Evolutionary conservation across 1,140 invertebrate genomes (phyloP).

Genomic region (Bombus breviceps): DNA sequence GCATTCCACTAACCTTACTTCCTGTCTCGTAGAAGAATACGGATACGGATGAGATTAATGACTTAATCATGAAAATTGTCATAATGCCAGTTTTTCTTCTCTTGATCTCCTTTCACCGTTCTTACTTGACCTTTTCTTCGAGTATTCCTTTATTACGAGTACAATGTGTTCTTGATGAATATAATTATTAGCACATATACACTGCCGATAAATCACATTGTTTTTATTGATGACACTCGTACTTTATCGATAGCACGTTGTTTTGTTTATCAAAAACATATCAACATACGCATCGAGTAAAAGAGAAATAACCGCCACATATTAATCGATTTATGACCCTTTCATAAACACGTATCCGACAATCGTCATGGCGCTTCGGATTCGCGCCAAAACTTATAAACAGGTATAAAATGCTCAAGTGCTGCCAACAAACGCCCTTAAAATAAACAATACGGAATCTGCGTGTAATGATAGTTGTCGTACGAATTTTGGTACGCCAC

Average conservation of each 20-base stretch:
- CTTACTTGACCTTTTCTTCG: not conserved
- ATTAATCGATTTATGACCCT: conserved; percentile 26
- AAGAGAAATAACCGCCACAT: not conserved
- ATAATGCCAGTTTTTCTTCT: not conserved
- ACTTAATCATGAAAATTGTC: not conserved
- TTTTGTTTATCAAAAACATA: not conserved
- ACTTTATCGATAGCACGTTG: not conserved
- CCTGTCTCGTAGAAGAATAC: not conserved
- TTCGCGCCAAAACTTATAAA: conserved; percentile 50
- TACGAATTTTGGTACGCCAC: conserved; percentile 12
- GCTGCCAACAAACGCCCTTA: conserved; percentile 31
- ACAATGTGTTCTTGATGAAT: not conserved
- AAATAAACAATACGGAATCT: conserved; percentile 26
- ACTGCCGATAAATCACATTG: not conserved
- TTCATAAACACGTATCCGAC: not conserved
- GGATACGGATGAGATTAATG: not conserved
- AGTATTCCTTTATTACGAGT: conserved; percentile 9
- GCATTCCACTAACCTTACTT: conserved; percentile 11
- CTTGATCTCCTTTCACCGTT: not conserved
- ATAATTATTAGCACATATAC: not conserved
- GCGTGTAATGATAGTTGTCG: conserved; percentile 26
- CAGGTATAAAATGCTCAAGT: conserved; percentile 8
- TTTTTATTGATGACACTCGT: not conserved
- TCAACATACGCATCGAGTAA: not conserved
- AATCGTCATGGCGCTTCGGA: conserved; percentile 7